Evolutionary conservation across 2,888 invertebrate species (phyloP), one percentile per base, ranked within the genome.

Genomic region (Tachina grossa): DNA sequence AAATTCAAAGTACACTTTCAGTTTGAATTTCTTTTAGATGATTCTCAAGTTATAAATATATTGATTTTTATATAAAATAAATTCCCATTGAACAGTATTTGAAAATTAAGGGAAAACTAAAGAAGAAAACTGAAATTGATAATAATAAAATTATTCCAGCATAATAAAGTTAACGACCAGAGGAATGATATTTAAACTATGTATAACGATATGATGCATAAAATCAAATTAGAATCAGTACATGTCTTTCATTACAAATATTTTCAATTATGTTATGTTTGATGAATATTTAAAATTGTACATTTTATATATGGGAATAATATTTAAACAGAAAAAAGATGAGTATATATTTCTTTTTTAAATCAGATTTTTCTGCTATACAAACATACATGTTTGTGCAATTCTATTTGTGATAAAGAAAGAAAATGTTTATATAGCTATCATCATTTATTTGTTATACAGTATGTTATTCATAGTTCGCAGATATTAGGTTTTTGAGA

Each of bases 181-280:
- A 45, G 61, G 59, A 80, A 76, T 53, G 59, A 72, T 80, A 65
- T 84, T 69, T 43, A 47, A 14, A 65, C 31, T 6, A 31, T 31
- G 55, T 69, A 53, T 49, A 47, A 55, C 22, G 61, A 79, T 83
- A 68, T 78, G 71, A 79, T 71, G 65, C 71, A 84, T 65, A 45
- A 75, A 84, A 80, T 84, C 75, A 57, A 84, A 84, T 80, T 76
- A 80, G 71, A 75, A 69, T 80, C 84, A 63, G 71, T 79, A 69
- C 41, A 51, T 75, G 75, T 75, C 83, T 61, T 59, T 76, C 41
- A 66, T 68, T 75, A 79, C 16, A 49, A 69, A 63, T 63, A 75
- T 79, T 72, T 79, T 69, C 63, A 84, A 80, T 66, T 47, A 49
- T 47, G 14, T 66, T 47, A 66, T 19, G 22, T 45, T 31, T 49